Evolutionary conservation across 2,797 vertebrate species (phyloP).

Genomic region (Acropternis orthonyx): DNA sequence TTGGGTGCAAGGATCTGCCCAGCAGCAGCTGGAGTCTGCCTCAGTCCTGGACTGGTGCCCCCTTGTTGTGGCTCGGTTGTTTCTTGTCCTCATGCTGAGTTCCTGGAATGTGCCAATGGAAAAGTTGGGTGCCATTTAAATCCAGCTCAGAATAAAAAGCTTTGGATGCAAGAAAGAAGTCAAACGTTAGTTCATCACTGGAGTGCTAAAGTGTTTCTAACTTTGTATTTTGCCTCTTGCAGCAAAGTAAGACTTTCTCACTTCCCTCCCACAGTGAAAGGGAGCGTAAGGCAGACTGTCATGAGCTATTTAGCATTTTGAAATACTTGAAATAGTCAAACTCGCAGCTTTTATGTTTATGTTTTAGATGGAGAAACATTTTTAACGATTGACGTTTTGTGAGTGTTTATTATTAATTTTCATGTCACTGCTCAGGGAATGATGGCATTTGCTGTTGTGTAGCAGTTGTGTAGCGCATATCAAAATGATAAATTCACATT

Average conservation of each 20-base stretch:
- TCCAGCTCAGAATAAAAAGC: conserved; percentile 15
- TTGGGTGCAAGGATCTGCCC: not conserved
- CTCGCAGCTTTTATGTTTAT: conserved; percentile 52
- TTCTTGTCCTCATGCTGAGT: not conserved
- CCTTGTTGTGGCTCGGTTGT: not conserved
- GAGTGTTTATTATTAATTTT: conserved; percentile 58
- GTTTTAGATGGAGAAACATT: conserved; percentile 36
- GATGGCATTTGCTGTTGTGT: not conserved
- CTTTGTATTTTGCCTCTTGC: conserved; percentile 56
- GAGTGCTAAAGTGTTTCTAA: conserved; percentile 61
- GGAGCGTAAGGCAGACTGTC: conserved; percentile 56
- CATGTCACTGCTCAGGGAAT: not conserved
- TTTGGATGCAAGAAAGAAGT: conserved; percentile 38
- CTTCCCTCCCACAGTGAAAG: conserved; percentile 58
- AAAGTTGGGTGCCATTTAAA: conserved; percentile 1
- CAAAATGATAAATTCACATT: not conserved
- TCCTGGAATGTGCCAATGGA: not conserved
- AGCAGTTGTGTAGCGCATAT: not conserved
- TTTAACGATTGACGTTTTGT: conserved; percentile 41
- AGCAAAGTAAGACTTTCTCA: conserved; percentile 51
- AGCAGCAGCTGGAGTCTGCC: too few relatives aligned
- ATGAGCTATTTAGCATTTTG: conserved; percentile 52
- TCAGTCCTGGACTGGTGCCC: not conserved
- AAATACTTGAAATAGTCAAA: conserved; percentile 57
- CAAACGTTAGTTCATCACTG: conserved; percentile 38